Percentiles rank a stretch among this genome's conserved stretches.
Conservation (phyloP, 2,888 invertebrate species). For the Cantharis flavilabris region DNA sequence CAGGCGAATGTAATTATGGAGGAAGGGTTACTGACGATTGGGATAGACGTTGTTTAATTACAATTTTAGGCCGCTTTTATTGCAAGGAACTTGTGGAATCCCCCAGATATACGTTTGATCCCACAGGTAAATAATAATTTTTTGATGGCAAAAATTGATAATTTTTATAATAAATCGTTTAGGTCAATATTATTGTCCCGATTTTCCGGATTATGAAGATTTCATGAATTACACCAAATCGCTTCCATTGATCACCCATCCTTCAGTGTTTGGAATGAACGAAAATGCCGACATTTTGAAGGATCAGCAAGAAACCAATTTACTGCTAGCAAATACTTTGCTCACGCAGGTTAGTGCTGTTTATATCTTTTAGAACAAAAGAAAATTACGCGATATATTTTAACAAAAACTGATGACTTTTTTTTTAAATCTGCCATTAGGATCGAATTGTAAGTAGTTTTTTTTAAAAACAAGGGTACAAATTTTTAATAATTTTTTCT, state of each 20-base stretch:
- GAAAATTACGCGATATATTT: neutral
- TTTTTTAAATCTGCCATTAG: slow-evolving; percentile 40
- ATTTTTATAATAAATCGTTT: slow-evolving; percentile 21
- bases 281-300: slow-evolving; percentile 92
- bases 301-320: slow-evolving; percentile 84
- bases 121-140: slow-evolving; percentile 55
- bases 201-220: slow-evolving; percentile 71
- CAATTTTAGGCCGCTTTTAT: slow-evolving; percentile 82
- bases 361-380: neutral
- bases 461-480: too few relatives aligned
- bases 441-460: slow-evolving; percentile 56
- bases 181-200: slow-evolving; percentile 76
- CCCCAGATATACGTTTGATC: slow-evolving; percentile 70
- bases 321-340: slow-evolving; percentile 73
- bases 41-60: slow-evolving; percentile 86
- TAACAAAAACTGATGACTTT: neutral
- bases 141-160: neutral
- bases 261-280: slow-evolving; percentile 90
- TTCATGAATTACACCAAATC: slow-evolving; percentile 69
- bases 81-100: slow-evolving; percentile 68
- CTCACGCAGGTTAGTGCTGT: slow-evolving; percentile 71
- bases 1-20: slow-evolving; percentile 96
- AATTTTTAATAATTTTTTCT: neutral
- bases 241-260: slow-evolving; percentile 77
- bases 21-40: slow-evolving; percentile 95